Conservation (phyloP, 2,113 vertebrate species). For the Tachysurus fulvidraco region DNA sequence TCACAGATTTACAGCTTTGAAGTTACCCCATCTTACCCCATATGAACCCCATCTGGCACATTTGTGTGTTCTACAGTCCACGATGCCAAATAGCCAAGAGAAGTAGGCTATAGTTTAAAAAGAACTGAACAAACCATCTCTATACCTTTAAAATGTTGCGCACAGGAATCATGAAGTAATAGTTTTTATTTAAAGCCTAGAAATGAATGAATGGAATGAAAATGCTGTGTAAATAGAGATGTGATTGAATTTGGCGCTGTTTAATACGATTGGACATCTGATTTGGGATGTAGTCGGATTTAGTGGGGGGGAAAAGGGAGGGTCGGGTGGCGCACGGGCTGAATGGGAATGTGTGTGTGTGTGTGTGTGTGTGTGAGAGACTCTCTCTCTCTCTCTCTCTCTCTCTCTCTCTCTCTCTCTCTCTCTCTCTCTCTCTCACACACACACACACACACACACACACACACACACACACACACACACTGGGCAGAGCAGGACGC, state of each 20-base stretch:
- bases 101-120: too few species aligned
- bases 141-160: too few species aligned
- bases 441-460: too few species aligned
- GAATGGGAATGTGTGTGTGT: not conserved
- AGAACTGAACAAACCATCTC: too few species aligned
- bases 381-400: not conserved
- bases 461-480: not conserved
- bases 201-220: too few species aligned
- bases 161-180: too few species aligned
- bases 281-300: not conserved
- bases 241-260: not conserved
- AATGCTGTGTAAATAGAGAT: not conserved
- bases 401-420: not conserved
- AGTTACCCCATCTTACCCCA: not conserved
- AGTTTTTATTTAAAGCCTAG: too few species aligned
- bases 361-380: not conserved
- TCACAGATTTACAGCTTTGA: not conserved
- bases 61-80: too few species aligned
- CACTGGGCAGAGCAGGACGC: conserved; percentile 12
- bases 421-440: not conserved
- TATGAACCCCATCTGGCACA: too few species aligned
- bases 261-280: not conserved
- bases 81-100: too few species aligned
- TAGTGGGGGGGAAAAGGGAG: not conserved
- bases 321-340: not conserved